These are phyloP conservation scores for Onychomys leucogaster DNA, from an alignment of 2,797 vertebrate genomes.

Conservation along the genomic window DNA sequence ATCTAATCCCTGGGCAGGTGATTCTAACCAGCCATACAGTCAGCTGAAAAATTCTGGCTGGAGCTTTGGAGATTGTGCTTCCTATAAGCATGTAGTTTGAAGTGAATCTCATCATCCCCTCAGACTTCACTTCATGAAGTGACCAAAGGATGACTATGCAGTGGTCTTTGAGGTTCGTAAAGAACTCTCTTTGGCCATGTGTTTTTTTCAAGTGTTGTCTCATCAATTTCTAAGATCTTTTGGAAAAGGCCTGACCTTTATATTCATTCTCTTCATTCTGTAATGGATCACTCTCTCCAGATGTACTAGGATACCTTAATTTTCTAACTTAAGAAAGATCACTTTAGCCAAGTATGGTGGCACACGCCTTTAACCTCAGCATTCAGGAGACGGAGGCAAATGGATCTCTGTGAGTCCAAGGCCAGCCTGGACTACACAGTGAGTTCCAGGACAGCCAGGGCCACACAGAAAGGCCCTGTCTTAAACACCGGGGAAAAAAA, in stretches of 20 bases:
- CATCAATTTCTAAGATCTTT: not conserved
- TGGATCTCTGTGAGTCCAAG: not conserved
- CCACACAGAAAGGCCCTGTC: not conserved
- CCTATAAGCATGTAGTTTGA: constrained; percentile 39
- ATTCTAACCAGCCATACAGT: constrained; percentile 11
- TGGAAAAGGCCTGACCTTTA: constrained; percentile 10
- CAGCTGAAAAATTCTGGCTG: constrained; percentile 15
- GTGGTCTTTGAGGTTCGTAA: not conserved
- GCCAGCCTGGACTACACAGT: not conserved
- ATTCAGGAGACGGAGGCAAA: not conserved
- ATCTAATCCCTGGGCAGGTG: constrained; percentile 25
- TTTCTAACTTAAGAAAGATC: constrained; percentile 45
- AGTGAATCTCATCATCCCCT: constrained; percentile 32
- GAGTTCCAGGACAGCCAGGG: not conserved
- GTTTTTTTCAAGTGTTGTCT: not conserved
- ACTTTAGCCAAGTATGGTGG: not conserved
- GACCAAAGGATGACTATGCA: not conserved
- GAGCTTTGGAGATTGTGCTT: constrained; percentile 50
- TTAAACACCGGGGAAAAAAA: not conserved
- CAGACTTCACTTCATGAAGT: constrained; percentile 29
- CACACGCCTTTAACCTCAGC: not conserved
- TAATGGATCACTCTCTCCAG: not conserved
- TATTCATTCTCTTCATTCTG: not conserved
- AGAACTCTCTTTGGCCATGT: not conserved
- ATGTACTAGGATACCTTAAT: not conserved